Evolutionary conservation across 35 echinoderm and acorn worm species (phyloP).

Genomic region (Holothuria glaberrima): DNA sequence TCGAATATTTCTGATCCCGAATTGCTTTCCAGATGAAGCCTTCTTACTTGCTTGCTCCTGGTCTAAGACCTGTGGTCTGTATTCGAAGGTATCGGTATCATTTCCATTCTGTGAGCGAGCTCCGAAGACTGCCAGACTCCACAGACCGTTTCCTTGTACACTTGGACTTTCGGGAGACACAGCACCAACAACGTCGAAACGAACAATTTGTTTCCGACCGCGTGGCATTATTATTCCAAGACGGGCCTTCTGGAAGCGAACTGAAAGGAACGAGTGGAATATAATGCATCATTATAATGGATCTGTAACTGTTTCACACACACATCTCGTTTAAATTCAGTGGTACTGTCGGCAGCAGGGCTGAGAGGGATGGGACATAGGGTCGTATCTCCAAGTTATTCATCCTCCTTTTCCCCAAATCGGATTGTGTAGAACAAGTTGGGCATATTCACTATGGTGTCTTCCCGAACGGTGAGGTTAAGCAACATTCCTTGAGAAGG

Average conservation of each 20-base stretch:
- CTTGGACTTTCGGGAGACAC: neutral
- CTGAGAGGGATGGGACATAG: too few relatives aligned
- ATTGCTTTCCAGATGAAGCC: neutral
- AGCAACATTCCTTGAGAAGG: too few relatives aligned
- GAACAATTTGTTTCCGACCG: neutral
- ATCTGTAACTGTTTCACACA: too few relatives aligned
- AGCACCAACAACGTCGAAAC: neutral
- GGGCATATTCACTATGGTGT: too few relatives aligned
- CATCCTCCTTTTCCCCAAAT: too few relatives aligned
- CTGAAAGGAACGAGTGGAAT: neutral
- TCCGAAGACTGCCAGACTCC: slow-evolving; percentile 11
- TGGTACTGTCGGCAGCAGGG: too few relatives aligned
- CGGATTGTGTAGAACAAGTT: too few relatives aligned
- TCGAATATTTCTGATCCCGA: slow-evolving; percentile 22
- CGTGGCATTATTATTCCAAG: neutral
- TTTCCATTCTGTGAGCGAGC: slow-evolving; percentile 1
- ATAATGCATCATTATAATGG: too few relatives aligned
- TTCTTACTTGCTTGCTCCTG: neutral
- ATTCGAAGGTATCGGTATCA: neutral
- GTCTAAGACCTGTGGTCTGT: neutral
- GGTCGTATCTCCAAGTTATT: too few relatives aligned
- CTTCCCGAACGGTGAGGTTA: too few relatives aligned
- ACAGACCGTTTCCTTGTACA: slow-evolving; percentile 8
- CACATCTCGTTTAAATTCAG: too few relatives aligned
- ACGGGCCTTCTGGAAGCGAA: neutral